Conservation (phyloP, 2,797 vertebrate species). For the Protonibea diacanthus region DNA sequence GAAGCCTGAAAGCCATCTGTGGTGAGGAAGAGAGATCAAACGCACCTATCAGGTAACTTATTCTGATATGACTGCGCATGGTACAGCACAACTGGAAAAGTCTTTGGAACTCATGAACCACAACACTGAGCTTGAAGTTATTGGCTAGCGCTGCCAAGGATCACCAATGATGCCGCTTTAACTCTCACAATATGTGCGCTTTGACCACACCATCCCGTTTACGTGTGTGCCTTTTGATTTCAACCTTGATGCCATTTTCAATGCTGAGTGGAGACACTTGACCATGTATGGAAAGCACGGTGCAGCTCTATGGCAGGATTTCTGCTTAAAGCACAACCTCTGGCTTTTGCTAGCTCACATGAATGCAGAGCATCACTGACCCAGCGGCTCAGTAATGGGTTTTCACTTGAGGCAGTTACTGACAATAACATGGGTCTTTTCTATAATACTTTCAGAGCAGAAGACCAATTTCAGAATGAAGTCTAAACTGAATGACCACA, state of each 20-base stretch:
- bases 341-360: slow-evolving; percentile 89
- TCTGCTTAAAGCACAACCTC: slow-evolving; percentile 89
- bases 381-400: slow-evolving; percentile 78
- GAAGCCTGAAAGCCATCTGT: slow-evolving; percentile 86
- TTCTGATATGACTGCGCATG: slow-evolving; percentile 86
- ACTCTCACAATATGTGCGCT: slow-evolving; percentile 88
- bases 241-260: slow-evolving; percentile 88
- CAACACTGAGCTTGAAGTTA: slow-evolving; percentile 86
- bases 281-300: slow-evolving; percentile 88
- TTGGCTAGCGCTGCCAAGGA: slow-evolving; percentile 88
- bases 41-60: slow-evolving; percentile 89
- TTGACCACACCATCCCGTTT: slow-evolving; percentile 87
- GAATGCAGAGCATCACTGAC: slow-evolving; percentile 89
- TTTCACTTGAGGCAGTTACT: slow-evolving; percentile 69
- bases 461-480: slow-evolving; percentile 83
- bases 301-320: slow-evolving; percentile 92
- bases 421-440: slow-evolving; percentile 59
- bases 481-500: slow-evolving; percentile 87
- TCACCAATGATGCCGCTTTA: slow-evolving; percentile 87
- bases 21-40: slow-evolving; percentile 88
- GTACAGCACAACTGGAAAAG: slow-evolving; percentile 89
- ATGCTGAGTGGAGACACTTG: slow-evolving; percentile 89
- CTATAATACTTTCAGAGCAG: slow-evolving; percentile 62
- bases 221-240: slow-evolving; percentile 91
- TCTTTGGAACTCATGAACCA: slow-evolving; percentile 88